A percentile compares a stretch with the other conserved stretches of the same genome.
These are phyloP conservation scores for Brachynemurus nebulosus DNA, from an alignment of 2,888 invertebrate species.

Conservation along the genomic window DNA sequence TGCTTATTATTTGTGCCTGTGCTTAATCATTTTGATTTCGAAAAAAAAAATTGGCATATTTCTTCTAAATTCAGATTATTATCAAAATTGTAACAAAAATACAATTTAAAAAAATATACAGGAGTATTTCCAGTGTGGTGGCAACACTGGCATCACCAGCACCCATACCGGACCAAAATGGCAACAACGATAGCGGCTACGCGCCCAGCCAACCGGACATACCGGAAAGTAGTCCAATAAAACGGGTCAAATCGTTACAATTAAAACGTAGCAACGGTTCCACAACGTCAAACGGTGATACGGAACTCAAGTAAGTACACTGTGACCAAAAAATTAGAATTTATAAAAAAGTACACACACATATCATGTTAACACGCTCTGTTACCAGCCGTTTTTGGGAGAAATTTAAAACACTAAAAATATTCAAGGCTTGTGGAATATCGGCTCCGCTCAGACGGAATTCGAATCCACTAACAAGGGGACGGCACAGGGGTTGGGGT, in stretches of 20 bases:
- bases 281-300: slow-evolving; percentile 20
- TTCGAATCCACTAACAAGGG: too few relatives aligned
- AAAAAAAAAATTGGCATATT: too few relatives aligned
- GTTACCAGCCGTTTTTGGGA: too few relatives aligned
- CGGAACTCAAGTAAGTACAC: slow-evolving; percentile 29
- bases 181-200: slow-evolving; percentile 76
- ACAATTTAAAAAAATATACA: too few relatives aligned
- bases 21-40: too few relatives aligned
- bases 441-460: too few relatives aligned
- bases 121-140: slow-evolving; percentile 38
- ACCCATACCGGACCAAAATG: slow-evolving; percentile 55
- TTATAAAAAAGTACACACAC: not conserved
- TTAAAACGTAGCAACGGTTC: slow-evolving; percentile 24
- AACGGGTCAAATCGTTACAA: slow-evolving; percentile 21
- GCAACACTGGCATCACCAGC: slow-evolving; percentile 35
- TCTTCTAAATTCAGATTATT: too few relatives aligned
- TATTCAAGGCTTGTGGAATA: too few relatives aligned
- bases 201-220: slow-evolving; percentile 40
- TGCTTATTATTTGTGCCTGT: too few relatives aligned
- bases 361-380: not conserved
- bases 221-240: slow-evolving; percentile 30
- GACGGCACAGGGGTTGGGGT: too few relatives aligned
- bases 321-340: not conserved
- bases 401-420: too few relatives aligned
- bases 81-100: too few relatives aligned